Conservation (phyloP, 1,140 invertebrate species). For the Rhynchophorus ferrugineus region DNA sequence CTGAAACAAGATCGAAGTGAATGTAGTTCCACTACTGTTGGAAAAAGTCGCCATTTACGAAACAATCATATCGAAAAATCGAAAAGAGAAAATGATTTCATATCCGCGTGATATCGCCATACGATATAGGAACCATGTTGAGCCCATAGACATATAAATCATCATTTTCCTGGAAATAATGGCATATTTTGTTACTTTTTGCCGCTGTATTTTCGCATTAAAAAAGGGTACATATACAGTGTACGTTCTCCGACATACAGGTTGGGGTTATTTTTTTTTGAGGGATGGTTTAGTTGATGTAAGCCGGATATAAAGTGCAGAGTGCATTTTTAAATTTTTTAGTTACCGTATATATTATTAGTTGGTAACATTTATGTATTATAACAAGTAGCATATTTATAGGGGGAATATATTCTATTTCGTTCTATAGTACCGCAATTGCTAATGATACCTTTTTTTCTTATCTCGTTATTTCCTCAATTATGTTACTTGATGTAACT, state of each 20-base stretch:
- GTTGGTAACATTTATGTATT: no score
- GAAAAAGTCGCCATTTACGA: background rate
- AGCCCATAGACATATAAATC: conserved; percentile 18
- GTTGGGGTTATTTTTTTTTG: conserved; percentile 5
- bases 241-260: background rate
- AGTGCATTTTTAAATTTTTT: background rate
- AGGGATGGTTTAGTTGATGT: conserved; percentile 2
- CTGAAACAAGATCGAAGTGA: no score
- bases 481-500: no score
- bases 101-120: conserved; percentile 15
- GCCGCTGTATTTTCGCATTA: conserved; percentile 6
- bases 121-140: conserved; percentile 10
- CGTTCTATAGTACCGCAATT: no score
- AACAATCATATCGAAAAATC: background rate
- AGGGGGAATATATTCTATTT: no score
- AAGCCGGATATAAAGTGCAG: background rate
- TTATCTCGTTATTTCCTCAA: no score
- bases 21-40: background rate
- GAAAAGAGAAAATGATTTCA: conserved; percentile 8
- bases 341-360: no score
- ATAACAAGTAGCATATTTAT: no score
- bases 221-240: conserved; percentile 10
- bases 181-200: conserved; percentile 15
- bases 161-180: conserved; percentile 16
- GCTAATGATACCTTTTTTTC: no score